A percentile compares a stretch with the other conserved stretches of the same genome.
Evolutionary conservation across 2,113 vertebrate genomes (phyloP).

Genomic region (Geococcyx californianus): DNA sequence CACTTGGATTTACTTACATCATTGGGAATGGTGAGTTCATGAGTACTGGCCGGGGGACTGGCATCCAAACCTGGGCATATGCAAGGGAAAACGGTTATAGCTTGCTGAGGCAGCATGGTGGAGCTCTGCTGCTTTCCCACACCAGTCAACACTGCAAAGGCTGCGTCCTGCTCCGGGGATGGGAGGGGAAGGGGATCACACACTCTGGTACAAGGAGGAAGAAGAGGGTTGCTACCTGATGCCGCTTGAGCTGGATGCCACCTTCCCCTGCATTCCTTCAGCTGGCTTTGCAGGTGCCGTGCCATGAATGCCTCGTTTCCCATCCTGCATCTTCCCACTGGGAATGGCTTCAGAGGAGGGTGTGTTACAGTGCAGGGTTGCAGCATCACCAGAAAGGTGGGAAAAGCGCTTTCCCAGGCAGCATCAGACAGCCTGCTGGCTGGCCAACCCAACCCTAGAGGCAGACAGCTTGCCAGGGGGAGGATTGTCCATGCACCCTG

Average conservation of each 20-base stretch:
- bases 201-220: slow-evolving; percentile 51
- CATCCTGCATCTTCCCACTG: background rate
- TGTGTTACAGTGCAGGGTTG: background rate
- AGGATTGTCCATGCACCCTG: background rate
- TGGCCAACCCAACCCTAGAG: background rate
- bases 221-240: slow-evolving; percentile 11
- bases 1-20: slow-evolving; percentile 88
- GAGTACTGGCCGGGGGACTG: slow-evolving; percentile 95
- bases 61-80: slow-evolving; percentile 91
- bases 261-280: background rate
- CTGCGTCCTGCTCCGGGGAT: background rate
- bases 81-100: slow-evolving; percentile 70
- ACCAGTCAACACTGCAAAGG: slow-evolving; percentile 36
- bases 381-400: background rate
- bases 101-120: background rate
- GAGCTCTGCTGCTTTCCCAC: background rate
- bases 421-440: background rate
- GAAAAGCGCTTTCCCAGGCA: background rate
- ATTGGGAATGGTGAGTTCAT: slow-evolving; percentile 98
- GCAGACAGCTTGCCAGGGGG: background rate
- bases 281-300: background rate
- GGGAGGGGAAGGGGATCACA: slow-evolving; percentile 54
- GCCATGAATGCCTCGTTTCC: background rate
- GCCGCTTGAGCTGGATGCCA: background rate
- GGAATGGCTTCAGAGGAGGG: background rate